phyloP scores from a whole-genome alignment of 1,140 invertebrate genomes.

The Neuroterus valhalla region DNA sequence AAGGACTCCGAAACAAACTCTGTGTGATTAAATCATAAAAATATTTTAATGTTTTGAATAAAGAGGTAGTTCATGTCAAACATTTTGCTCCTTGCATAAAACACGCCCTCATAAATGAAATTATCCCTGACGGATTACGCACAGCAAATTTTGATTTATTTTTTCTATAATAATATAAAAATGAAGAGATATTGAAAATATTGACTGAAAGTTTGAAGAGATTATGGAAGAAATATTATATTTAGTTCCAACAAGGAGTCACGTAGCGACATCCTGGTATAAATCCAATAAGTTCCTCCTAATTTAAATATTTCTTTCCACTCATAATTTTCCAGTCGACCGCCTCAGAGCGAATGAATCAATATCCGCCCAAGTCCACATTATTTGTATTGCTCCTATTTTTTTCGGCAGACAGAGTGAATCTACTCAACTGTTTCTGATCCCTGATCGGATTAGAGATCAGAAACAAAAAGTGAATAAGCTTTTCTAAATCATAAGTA shows the following conservation, averaged over 20 bases:
- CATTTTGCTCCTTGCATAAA: too few relatives aligned
- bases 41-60: too few relatives aligned
- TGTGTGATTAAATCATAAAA: too few relatives aligned
- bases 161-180: background rate
- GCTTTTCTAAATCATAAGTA: too few relatives aligned
- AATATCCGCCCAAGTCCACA: background rate
- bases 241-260: constrained; percentile 1
- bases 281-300: constrained; percentile 14
- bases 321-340: constrained; percentile 27
- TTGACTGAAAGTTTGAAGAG: constrained; percentile 1
- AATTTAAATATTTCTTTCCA: constrained; percentile 29
- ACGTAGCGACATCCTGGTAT: background rate
- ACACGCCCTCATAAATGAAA: too few relatives aligned
- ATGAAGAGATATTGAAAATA: background rate
- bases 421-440: background rate
- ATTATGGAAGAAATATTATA: constrained; percentile 4
- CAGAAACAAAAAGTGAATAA: too few relatives aligned
- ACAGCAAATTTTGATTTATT: too few relatives aligned
- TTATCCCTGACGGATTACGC: too few relatives aligned
- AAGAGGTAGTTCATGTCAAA: too few relatives aligned
- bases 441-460: too few relatives aligned
- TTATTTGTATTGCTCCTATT: background rate
- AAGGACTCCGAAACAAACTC: too few relatives aligned
- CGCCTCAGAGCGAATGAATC: background rate
- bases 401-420: background rate